Base-by-base conservation (phyloP, 2,113 vertebrate genomes). In the Miniopterus natalensis region DNA sequence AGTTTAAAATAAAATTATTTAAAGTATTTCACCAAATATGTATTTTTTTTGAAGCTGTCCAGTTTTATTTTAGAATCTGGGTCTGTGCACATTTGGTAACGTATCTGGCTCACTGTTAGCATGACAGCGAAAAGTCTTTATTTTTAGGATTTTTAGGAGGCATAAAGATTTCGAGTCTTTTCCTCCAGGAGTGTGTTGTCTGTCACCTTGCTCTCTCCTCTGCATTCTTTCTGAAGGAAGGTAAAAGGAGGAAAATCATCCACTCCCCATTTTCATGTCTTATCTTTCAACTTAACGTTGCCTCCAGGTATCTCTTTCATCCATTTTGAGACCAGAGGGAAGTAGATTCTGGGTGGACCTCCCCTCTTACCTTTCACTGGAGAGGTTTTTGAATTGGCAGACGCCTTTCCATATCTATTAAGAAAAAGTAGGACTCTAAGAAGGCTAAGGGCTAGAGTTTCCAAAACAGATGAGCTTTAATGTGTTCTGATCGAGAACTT, bases 381-480 rank as follows among this genome's bases (percentile, higher is more conserved):
- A 63, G 45, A 13, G 18, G 8, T 29, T 59, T 95, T 91, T 88
- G 49, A 65, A 57, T 90, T 57, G 77, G 21, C 40, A 90, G 29
- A n/a, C 47, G 27, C 25, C 8, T 86, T 74, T 78, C 70, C 14
- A 49, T 3, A 47, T 59, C 65, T 55, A 17, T 18, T 66, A 86
- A 71, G 90, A 63, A 95, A 73, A 95, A 68, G 51, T 74, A 18
- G 63, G 74, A 73, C 49, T 78, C 57, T n/a, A 57, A 40, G 78
- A 85, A 92, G 29, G 42, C 47, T 51, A 87, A 73, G 84, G 45
- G n/a, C 53, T 80, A 55, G 84, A 79, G 63, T 93, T 96, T 84
- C 73, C 63, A 66, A 91, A 84, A 59, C 65, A 88, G 53, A 45
- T 45, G 42, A 91, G 47, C 88, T 89, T 79, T 89, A 63, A 87